Evolutionary conservation across 1,140 invertebrate species (phyloP).

Genomic region (Aphidius ervi): DNA sequence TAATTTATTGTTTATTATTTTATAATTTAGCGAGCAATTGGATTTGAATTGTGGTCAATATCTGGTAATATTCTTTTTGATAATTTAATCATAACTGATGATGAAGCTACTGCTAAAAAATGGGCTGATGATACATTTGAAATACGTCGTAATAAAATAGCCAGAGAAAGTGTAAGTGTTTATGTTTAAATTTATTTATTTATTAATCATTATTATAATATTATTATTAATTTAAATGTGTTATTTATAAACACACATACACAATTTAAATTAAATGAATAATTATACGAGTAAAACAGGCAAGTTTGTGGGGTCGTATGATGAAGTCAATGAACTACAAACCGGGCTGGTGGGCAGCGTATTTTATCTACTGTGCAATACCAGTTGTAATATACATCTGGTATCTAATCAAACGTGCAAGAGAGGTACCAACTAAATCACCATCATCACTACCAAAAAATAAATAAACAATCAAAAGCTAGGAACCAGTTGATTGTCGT

Average conservation of each 20-base stretch:
- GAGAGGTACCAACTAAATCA: constrained; percentile 58
- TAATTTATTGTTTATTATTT: constrained; percentile 6
- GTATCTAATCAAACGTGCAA: constrained; percentile 62
- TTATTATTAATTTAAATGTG: background rate
- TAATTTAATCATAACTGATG: constrained; percentile 90
- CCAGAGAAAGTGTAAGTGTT: constrained; percentile 70
- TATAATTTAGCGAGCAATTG: constrained; percentile 72
- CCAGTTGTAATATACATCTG: constrained; percentile 67
- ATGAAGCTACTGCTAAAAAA: constrained; percentile 69
- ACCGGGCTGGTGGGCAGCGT: constrained; percentile 73
- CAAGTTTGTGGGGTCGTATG: constrained; percentile 66
- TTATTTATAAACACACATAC: no score
- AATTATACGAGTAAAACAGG: constrained; percentile 45
- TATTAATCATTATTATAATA: constrained; percentile 6
- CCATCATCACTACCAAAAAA: background rate
- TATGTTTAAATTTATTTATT: background rate
- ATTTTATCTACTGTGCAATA: constrained; percentile 71
- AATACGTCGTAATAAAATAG: constrained; percentile 76
- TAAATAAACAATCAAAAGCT: no score
- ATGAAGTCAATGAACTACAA: constrained; percentile 71
- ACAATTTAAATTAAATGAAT: no score
- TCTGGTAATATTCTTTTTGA: constrained; percentile 91
- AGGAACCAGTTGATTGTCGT: no score
- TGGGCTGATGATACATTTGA: constrained; percentile 84
- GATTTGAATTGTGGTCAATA: constrained; percentile 98